Evolutionary conservation across 2,888 invertebrate genomes (phyloP), one percentile per base, ranked within the genome.

Genomic region (Aphrophora alni): DNA sequence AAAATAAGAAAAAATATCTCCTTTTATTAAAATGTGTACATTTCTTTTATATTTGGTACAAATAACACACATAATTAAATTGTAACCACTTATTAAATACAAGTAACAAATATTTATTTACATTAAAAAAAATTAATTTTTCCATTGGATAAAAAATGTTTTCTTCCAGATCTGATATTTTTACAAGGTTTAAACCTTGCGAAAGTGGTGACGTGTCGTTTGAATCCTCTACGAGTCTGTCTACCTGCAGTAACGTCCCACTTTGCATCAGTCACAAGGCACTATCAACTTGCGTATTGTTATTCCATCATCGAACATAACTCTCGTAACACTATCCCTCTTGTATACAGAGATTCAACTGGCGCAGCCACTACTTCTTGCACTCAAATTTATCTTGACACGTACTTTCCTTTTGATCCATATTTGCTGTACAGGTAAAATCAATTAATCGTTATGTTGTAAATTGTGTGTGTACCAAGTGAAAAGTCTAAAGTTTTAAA

Each of bases 331-430:
- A 89, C 89, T 78, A 86, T 93, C 80, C 92, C 93, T 0, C 89
- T 91, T 0, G 88, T 92, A 1, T 90, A 91, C 84, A 89, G 89
- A 17, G 90, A 90, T 85, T 89, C 90, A 8, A 88, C 88, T 83
- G 89, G 89, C 7, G 84, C 87, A 10, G 81, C 86, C 8, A 82
- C 87, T 10, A 85, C 87, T 14, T n/a, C n/a, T n/a, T 38, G 82
- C 75, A 78, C 79, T 1, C 88, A 88, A n/a, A 88, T 90, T 14
- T 91, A 91, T 75, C 89, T 93, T 0, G 92, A 93, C 80, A 90
- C 92, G 0, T 97, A 95, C 90, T 98, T 97, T 87, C 98, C 98
- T 0, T 98, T 97, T 87, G 97, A 97, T 89, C 97, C 97, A 0
- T 98, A 95, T 87, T 88, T 93, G 21, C 89, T 98, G 72, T 91